Conservation (phyloP, 2,797 vertebrate genomes). For the Notolepis coatsorum region DNA sequence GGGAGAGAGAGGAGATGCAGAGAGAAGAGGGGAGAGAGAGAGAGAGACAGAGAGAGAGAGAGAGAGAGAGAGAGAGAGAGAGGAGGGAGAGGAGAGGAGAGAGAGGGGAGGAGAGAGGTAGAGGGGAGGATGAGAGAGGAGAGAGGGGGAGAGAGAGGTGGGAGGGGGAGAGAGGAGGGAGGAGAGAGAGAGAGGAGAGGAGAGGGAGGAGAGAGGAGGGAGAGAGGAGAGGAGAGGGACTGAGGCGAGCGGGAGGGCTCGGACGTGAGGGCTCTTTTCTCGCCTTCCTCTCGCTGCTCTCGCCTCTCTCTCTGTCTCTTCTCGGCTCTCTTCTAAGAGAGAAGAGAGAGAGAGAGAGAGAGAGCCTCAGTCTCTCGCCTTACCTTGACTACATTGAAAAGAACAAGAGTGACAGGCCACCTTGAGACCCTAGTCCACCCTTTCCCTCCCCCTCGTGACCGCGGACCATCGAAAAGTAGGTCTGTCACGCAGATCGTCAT, state of each 20-base stretch:
- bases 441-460: no score
- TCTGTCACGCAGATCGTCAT: no score
- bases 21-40: neutral
- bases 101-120: neutral
- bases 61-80: neutral
- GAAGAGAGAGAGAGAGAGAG: no score
- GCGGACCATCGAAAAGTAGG: no score
- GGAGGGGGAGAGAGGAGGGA: neutral
- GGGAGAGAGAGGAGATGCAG: neutral
- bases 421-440: no score
- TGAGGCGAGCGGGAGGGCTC: neutral
- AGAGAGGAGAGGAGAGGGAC: neutral
- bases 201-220: neutral
- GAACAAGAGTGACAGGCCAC: no score
- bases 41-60: neutral
- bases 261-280: no score
- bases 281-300: neutral
- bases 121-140: slow-evolving; percentile 47
- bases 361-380: no score
- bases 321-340: neutral
- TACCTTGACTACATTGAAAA: no score
- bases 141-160: neutral
- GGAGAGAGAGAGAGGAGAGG: neutral
- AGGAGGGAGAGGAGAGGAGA: neutral
- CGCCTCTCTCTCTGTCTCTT: neutral